phyloP scores from a whole-genome alignment of 2,797 vertebrate species.

The Esox masquinongy region DNA sequence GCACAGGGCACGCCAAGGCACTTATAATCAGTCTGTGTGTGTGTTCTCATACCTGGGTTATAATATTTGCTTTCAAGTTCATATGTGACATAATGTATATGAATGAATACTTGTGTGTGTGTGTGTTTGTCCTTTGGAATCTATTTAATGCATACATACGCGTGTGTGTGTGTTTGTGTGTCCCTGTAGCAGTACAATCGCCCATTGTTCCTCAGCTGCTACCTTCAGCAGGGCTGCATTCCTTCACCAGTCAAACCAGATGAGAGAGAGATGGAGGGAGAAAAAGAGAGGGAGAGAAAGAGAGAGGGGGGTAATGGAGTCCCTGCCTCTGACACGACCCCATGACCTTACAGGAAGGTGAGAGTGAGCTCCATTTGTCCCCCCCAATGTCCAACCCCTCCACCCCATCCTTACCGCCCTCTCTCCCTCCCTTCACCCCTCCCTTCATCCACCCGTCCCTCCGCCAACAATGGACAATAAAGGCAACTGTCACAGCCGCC shows the following conservation, averaged over 20 bases:
- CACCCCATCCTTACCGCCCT: constrained; percentile 48
- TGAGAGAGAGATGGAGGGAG: constrained; percentile 50
- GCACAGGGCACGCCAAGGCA: constrained; percentile 64
- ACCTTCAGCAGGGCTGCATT: constrained; percentile 84
- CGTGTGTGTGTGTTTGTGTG: constrained; percentile 19
- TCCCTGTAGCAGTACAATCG: constrained; percentile 68
- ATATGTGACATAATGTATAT: constrained; percentile 17
- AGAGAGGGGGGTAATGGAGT: constrained; percentile 30
- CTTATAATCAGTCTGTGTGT: constrained; percentile 53
- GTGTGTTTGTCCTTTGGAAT: not conserved
- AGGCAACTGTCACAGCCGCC: constrained; percentile 85
- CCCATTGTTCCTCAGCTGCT: constrained; percentile 81
- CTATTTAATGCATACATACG: not conserved
- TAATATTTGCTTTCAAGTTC: constrained; percentile 50
- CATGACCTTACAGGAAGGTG: constrained; percentile 82
- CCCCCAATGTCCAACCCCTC: constrained; percentile 24
- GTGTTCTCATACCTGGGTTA: constrained; percentile 58
- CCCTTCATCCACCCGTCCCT: constrained; percentile 62
- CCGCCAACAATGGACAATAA: constrained; percentile 92
- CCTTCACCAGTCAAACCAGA: constrained; percentile 80
- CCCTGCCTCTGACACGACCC: constrained; percentile 68
- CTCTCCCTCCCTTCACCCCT: constrained; percentile 19
- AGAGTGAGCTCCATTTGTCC: constrained; percentile 85
- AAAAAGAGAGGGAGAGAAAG: constrained; percentile 18
- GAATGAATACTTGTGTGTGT: constrained; percentile 11